phyloP scores from a whole-genome alignment of 1,140 invertebrate species.

The Drosophila sp. region DNA sequence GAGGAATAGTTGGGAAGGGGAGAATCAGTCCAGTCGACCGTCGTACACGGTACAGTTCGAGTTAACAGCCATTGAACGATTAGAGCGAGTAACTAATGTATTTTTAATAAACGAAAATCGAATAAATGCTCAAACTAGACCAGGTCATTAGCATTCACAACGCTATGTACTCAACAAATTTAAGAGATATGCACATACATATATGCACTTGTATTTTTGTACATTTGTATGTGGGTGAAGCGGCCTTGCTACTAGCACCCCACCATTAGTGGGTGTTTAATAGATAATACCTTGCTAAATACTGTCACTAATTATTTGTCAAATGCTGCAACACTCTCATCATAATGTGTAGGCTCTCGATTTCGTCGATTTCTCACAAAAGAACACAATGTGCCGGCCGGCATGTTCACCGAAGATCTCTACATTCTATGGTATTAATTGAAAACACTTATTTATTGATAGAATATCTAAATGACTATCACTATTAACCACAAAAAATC shows the following conservation, averaged over 20 bases:
- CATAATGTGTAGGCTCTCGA: background rate
- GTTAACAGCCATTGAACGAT: slow-evolving; percentile 21
- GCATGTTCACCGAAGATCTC: background rate
- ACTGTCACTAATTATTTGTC: background rate
- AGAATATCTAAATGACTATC: slow-evolving; percentile 46
- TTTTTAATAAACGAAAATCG: slow-evolving; percentile 43
- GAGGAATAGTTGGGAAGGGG: slow-evolving; percentile 5
- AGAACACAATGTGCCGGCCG: background rate
- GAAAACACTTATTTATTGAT: slow-evolving; percentile 52
- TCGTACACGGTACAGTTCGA: slow-evolving; percentile 56
- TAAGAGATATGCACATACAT: background rate
- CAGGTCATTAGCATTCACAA: slow-evolving; percentile 54
- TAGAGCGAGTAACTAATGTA: slow-evolving; percentile 35
- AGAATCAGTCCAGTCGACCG: slow-evolving; percentile 5
- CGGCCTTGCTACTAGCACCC: slow-evolving; percentile 3
- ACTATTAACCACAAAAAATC: background rate
- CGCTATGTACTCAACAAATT: slow-evolving; percentile 22
- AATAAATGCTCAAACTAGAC: slow-evolving; percentile 15
- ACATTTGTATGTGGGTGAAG: background rate
- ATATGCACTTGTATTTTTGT: background rate
- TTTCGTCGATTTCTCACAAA: background rate
- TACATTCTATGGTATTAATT: slow-evolving; percentile 29
- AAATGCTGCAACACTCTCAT: background rate
- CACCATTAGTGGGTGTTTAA: background rate
- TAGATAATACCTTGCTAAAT: background rate